Evolutionary conservation across 2,888 invertebrate species (phyloP), one percentile per base, ranked within the genome.

Genomic region (Ceratothoa steindachneri): DNA sequence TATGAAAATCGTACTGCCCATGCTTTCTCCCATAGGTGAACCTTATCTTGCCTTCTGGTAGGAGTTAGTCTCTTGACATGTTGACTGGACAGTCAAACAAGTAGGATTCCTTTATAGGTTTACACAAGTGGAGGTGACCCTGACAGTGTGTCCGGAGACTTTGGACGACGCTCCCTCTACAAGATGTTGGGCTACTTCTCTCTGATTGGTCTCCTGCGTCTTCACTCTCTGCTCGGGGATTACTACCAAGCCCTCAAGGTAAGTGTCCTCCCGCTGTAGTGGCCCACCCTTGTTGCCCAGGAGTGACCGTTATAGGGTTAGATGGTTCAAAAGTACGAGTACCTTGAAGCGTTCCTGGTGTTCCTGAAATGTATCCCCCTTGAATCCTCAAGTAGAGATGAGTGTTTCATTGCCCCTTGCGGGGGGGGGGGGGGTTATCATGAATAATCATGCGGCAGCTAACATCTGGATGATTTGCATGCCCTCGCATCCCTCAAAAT

Each of bases 181-280:
- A 99, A 98, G 87, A 99, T 98, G 96, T 87, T 99, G 84, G 99
- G 99, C 0, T 99, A 99, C 85, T 99, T 98, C 87, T 95, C 97
- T 51, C 88, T 99, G 30, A 95, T 99, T 69, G 99, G 98, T 1
- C 88, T 99, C 9, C 87, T 99, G 79, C 89, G 99, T 71, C 89
- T 99, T 24, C 99, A 99, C 86, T 97, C 97, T 0, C 87, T 99
- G 73, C 89, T 98, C 64, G 98, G 99, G 0, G 99, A 99, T 86
- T 99, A 99, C 86, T 97, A 98, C 84, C 97, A 97, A 85, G 96
- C 97, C 12, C 92, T 97, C 81, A 96, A 96, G 88, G 89, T 93
- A 27, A 29, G 29, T 60, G 22, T 2, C 24, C 67, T 1, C 51
- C 12, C 12, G 51, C 51, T 9, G 51, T 15, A 9, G 51, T 51